Evolutionary conservation across 2,888 invertebrate species (phyloP).

Genomic region (Orthosia gracilis): DNA sequence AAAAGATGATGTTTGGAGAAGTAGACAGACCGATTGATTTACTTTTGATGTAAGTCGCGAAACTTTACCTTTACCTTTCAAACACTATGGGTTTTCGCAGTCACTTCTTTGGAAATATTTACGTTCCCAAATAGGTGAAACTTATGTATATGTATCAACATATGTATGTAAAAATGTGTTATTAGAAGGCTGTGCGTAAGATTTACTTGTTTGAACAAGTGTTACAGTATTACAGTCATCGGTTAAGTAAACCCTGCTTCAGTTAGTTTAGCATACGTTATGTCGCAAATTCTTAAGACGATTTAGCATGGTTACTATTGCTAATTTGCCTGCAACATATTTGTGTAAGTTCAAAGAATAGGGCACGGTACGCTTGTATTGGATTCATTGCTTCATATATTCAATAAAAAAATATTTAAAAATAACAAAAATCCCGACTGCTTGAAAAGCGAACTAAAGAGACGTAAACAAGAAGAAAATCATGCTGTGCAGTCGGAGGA

Average conservation of each 20-base stretch:
- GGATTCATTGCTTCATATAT: no score
- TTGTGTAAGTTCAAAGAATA: no score
- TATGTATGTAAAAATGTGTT: constrained; percentile 3
- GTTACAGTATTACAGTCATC: not conserved
- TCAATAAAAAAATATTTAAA: no score
- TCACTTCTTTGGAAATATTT: not conserved
- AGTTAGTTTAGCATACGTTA: not conserved
- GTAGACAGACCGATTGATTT: constrained; percentile 1
- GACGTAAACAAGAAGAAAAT: no score
- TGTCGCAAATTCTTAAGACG: no score
- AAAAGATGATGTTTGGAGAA: constrained; percentile 10
- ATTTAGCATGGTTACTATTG: not conserved
- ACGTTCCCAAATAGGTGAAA: not conserved
- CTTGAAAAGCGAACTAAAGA: no score
- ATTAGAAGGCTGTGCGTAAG: constrained; percentile 26
- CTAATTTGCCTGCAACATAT: no score
- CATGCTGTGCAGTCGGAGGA: no score
- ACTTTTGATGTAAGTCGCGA: not conserved
- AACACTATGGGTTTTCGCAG: not conserved
- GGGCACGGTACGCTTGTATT: no score
- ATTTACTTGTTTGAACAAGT: constrained; percentile 39
- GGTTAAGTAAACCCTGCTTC: not conserved
- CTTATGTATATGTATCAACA: not conserved
- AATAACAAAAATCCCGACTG: no score
- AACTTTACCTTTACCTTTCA: not conserved